Base-by-base conservation (phyloP, 2,113 vertebrate species). In the Castor canadensis region DNA sequence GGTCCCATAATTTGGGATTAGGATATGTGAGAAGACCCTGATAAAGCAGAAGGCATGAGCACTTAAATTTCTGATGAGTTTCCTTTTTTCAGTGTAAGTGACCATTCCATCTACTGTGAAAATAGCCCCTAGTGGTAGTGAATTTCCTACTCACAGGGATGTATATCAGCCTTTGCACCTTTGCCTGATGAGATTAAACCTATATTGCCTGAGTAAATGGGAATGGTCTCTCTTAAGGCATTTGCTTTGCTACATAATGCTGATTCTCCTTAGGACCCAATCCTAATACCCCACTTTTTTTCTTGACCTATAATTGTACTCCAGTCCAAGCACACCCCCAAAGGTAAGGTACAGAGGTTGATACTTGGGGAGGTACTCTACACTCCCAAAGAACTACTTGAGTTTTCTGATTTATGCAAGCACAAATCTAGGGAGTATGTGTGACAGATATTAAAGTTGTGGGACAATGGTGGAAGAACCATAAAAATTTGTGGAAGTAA, bases 141-240 rank as follows among this genome's bases (percentile, higher is more conserved):
- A 8, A 43, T 2, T 4, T 58, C 58, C 38, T 0, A 1, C 60
- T 35, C 26, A 32, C 54, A 11, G 58, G 0, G 17, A 45, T n/a
- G n/a, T n/a, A n/a, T 32, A 6, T 58, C 22, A 16, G 69, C 69
- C 54, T 58, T 58, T 35, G 38, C 12, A 13, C 19, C 56, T 45
- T 35, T 47, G 40, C 56, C 32, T 4, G 30, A 75, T 30, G 10
- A 22, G 26, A 56, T 56, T 43, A 32, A 43, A 20, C 69, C 40
- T 24, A 2, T 20, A n/a, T 35, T 35, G 30, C 30, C 58, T 64
- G 43, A 64, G 19, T 22, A 47, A 75, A 35, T 3, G 24, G 13
- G 30, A 19, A 43, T 0, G 3, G 67, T 38, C 17, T 58, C 38
- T 20, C 49, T 49, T 43, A 24, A 87, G 43, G 30, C 20, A 4